These are phyloP conservation scores for Tenebrosternarchus preto DNA, from an alignment of 2,113 vertebrate genomes.

Conservation along the genomic window DNA sequence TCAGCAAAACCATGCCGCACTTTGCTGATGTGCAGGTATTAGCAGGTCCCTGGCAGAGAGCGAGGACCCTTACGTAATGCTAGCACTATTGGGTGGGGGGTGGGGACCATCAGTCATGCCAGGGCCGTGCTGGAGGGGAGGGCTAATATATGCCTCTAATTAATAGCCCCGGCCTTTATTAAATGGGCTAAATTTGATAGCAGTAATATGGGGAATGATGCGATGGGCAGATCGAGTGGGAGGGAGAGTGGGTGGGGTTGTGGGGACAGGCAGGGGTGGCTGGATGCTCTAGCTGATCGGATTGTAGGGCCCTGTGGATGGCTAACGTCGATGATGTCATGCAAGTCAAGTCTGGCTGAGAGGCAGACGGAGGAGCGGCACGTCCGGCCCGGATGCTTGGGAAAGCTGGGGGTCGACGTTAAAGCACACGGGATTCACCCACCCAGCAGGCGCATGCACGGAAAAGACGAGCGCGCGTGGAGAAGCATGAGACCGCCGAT, in stretches of 20 bases:
- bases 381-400: background rate
- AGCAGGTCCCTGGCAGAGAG: background rate
- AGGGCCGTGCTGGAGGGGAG: constrained; percentile 28
- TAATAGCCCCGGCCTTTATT: constrained; percentile 52
- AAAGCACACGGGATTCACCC: background rate
- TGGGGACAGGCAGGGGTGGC: background rate
- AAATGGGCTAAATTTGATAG: constrained; percentile 49
- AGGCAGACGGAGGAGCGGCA: background rate
- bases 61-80: constrained; percentile 25
- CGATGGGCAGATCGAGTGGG: background rate
- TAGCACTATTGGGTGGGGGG: background rate
- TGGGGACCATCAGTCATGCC: constrained; percentile 31
- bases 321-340: constrained; percentile 32
- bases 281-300: constrained; percentile 22
- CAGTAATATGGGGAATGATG: constrained; percentile 18
- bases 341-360: background rate
- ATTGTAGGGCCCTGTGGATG: background rate
- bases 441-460: no score
- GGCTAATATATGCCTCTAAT: constrained; percentile 56
- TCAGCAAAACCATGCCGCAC: constrained; percentile 37
- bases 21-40: constrained; percentile 23
- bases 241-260: background rate
- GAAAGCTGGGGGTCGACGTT: background rate
- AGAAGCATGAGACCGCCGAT: no score
- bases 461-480: no score